These are phyloP conservation scores for Incurvaria masculella DNA, from an alignment of 2,888 invertebrate genomes.

Conservation along the genomic window DNA sequence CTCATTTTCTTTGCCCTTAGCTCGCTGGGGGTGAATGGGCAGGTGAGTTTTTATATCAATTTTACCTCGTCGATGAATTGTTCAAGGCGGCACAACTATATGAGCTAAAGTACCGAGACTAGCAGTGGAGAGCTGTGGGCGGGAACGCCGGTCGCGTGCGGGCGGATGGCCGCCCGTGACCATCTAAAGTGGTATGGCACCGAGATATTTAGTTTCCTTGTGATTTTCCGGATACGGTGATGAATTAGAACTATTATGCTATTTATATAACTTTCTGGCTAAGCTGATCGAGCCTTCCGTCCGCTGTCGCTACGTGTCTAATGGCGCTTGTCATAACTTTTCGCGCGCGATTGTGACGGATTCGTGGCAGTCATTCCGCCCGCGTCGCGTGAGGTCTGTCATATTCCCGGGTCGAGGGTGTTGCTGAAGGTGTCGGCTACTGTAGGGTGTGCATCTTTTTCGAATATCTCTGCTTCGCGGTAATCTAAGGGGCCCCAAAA, in stretches of 20 bases:
- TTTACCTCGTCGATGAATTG: not conserved
- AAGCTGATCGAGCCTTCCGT: conserved; percentile 45
- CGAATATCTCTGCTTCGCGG: not conserved
- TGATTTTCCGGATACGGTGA: too few species aligned
- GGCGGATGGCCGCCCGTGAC: not conserved
- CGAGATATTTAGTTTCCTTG: too few species aligned
- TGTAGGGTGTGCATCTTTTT: not conserved
- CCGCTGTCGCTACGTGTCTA: conserved; percentile 54
- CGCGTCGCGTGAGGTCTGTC: conserved; percentile 19
- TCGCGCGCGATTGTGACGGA: conserved; percentile 57
- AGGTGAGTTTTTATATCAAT: conserved; percentile 33
- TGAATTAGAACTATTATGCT: too few species aligned
- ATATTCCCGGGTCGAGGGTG: not conserved
- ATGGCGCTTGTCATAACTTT: conserved; percentile 54
- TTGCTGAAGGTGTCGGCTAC: not conserved
- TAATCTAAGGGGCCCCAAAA: not conserved
- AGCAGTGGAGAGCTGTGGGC: not conserved
- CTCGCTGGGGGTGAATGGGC: conserved; percentile 36
- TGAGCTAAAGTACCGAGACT: not conserved
- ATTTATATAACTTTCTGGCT: too few species aligned
- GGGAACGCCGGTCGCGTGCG: not conserved
- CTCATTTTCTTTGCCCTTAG: not conserved
- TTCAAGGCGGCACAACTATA: not conserved
- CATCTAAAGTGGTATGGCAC: too few species aligned
- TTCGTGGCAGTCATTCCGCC: conserved; percentile 54